Evolutionary conservation across 2,888 invertebrate genomes (phyloP), one percentile per base, ranked within the genome.

Genomic region (Cordylochernes scorpioides): DNA sequence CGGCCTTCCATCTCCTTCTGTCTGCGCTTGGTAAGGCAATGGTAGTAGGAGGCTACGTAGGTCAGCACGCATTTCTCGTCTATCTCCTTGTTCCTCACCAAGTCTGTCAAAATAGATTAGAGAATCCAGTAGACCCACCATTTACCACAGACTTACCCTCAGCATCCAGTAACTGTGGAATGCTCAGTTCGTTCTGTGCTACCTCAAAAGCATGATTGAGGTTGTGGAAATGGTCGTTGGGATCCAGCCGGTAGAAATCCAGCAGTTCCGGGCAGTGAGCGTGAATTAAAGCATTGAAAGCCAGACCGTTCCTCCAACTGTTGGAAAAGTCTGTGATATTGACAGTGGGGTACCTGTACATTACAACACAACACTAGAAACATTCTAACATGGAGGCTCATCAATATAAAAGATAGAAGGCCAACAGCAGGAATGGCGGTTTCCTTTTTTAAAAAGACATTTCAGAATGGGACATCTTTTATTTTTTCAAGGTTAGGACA

Each of bases 31-130:
- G 91, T 88, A 59, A 97, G 94, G 57, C 97, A 97, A 59, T 97
- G 94, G 57, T 97, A 97, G 58, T 91, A 94, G 10, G 86, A 84
- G 2, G 94, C 91, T 19, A 97, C 88, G 52, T 97, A 97, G 14
- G 94, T 97, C 62, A 97, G 78, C 50, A 97, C 82, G 17, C 88
- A 88, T 57, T 91, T 94, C 60, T 97, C 97, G 52, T 94, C 94
- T 0, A 9, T 28, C 10, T 17, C 7, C 24, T 19, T 24, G 18
- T 10, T 25, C 4, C 10, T 12, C 9, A 15, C 12, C n/a, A 15
- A 26, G 16, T 21, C 25, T 21, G 22, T 19, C 9, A 5, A 13
- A 13, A 13, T 22, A 5, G 14, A 22, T 22, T 22, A 22, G 5
- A 22, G 14, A 5, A 13, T 22, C 14, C 12, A 22, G 5, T 22